These are phyloP conservation scores for Chrysaora quinquecirrha DNA, from an alignment of 30 jellyfish, hydroid and myxozoan species.

Conservation along the genomic window DNA sequence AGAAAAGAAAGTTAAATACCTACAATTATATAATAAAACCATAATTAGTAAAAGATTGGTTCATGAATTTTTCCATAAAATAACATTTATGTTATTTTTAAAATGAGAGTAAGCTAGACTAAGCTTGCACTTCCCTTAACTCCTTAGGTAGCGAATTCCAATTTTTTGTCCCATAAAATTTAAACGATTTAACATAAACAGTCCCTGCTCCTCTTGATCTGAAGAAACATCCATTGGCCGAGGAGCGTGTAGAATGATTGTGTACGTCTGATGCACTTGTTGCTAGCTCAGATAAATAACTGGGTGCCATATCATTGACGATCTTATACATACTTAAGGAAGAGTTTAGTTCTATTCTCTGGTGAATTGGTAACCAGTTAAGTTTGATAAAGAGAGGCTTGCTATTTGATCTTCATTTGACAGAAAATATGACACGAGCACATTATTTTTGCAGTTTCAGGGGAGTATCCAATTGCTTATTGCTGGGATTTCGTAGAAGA, in stretches of 20 bases:
- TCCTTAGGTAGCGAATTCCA: constrained; percentile 19
- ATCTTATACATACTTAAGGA: constrained; percentile 7
- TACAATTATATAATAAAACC: not conserved
- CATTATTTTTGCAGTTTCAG: constrained; percentile 44
- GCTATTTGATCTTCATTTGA: constrained; percentile 10
- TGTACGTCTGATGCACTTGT: constrained; percentile 14
- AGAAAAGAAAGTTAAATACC: not conserved
- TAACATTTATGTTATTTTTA: not conserved
- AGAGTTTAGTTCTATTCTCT: constrained; percentile 21
- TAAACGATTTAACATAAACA: not conserved
- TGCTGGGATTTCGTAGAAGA: constrained; percentile 15
- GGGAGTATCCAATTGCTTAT: constrained; percentile 30
- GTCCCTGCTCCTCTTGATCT: constrained; percentile 17
- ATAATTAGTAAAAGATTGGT: constrained; percentile 1
- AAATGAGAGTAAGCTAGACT: not conserved
- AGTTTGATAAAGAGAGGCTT: constrained; percentile 22
- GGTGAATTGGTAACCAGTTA: constrained; percentile 29
- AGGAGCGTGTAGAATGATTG: constrained; percentile 31
- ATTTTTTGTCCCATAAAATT: constrained; percentile 7
- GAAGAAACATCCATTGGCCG: constrained; percentile 22
- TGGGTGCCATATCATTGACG: constrained; percentile 18
- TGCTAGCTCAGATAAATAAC: not conserved
- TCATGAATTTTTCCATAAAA: constrained; percentile 2
- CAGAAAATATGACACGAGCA: constrained; percentile 13
- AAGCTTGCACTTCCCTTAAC: not conserved